Conservation (phyloP, 2,113 vertebrate genomes). For the Limnothrissa miodon region DNA sequence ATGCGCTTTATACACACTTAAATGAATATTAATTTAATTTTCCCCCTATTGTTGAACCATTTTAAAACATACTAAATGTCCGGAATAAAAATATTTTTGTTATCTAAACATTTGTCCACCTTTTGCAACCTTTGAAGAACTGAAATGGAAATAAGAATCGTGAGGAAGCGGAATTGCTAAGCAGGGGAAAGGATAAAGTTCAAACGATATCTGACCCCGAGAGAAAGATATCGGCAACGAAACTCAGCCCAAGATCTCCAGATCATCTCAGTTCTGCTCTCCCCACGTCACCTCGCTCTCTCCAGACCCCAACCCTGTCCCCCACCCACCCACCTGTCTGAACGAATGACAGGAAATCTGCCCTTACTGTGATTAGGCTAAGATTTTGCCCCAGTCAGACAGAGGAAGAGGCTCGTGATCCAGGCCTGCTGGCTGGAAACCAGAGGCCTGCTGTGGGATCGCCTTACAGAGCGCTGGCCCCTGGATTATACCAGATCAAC, state of each 20-base stretch:
- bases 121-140: too few species aligned
- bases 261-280: constrained; percentile 43
- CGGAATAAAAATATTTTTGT: too few species aligned
- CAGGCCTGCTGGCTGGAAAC: constrained; percentile 64
- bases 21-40: too few species aligned
- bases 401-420: constrained; percentile 45
- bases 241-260: neutral
- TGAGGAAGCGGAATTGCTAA: too few species aligned
- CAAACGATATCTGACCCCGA: neutral
- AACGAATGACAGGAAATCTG: constrained; percentile 73
- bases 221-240: neutral
- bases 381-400: constrained; percentile 67
- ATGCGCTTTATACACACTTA: too few species aligned
- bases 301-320: constrained; percentile 33
- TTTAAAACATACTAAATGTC: too few species aligned
- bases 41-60: too few species aligned
- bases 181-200: too few species aligned
- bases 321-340: constrained; percentile 33
- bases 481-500: constrained; percentile 62
- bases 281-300: constrained; percentile 43
- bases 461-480: constrained; percentile 63
- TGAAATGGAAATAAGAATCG: too few species aligned
- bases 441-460: constrained; percentile 65
- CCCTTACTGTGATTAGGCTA: constrained; percentile 59
- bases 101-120: too few species aligned